phyloP scores from a whole-genome alignment of 2,797 vertebrate genomes.

The Chloroceryle amazona region DNA sequence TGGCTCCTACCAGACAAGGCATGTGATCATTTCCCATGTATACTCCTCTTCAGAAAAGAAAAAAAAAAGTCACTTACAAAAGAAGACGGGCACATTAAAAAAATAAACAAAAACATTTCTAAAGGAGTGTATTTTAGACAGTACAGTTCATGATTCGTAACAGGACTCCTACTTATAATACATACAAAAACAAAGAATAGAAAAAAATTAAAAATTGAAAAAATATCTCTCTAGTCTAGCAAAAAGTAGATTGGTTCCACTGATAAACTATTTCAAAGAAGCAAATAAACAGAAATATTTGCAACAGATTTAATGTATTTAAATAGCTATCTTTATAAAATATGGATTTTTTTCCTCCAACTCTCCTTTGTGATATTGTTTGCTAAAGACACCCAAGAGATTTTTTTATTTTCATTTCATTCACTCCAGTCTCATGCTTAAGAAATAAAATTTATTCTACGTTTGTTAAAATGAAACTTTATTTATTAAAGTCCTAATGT shows the following conservation, averaged over 20 bases:
- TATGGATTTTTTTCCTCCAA: background rate
- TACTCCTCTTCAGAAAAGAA: background rate
- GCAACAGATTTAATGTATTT: background rate
- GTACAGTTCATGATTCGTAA: background rate
- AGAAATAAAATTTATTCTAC: background rate
- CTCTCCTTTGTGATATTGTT: background rate
- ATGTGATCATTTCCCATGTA: background rate
- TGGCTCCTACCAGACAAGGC: background rate
- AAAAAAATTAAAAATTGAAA: background rate
- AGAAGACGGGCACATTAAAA: background rate
- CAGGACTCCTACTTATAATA: background rate
- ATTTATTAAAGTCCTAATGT: background rate
- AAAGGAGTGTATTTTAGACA: background rate
- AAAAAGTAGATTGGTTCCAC: background rate
- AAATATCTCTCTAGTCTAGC: background rate
- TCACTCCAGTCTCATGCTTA: background rate
- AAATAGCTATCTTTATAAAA: background rate
- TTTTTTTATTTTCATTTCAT: background rate
- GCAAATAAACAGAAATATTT: background rate
- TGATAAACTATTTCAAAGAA: background rate
- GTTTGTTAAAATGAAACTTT: background rate
- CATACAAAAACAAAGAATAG: fast-evolving
- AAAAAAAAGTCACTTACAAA: background rate
- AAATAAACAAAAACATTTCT: background rate
- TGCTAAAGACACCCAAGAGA: background rate